Conservation (phyloP, 2,113 vertebrate species). For the Mugil cephalus region DNA sequence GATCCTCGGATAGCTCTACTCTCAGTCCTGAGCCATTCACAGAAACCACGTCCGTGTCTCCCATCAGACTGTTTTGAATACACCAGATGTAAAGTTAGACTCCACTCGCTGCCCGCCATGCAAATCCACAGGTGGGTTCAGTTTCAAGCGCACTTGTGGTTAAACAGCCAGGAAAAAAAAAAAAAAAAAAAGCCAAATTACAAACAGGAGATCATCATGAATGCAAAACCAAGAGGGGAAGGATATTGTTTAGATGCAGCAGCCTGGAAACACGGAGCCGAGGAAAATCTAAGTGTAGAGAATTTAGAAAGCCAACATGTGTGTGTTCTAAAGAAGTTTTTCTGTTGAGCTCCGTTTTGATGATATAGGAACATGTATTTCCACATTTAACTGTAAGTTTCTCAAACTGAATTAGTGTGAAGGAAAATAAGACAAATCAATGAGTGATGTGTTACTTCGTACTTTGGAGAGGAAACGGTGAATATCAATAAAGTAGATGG, state of each 20-base stretch:
- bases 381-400: too few species aligned
- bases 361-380: too few species aligned
- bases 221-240: slow-evolving; percentile 39
- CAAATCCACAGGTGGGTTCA: slow-evolving; percentile 67
- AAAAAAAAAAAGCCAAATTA: slow-evolving; percentile 52
- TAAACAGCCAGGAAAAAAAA: slow-evolving; percentile 41
- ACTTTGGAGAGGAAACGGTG: too few species aligned
- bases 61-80: slow-evolving; percentile 42
- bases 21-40: slow-evolving; percentile 19
- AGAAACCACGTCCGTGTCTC: slow-evolving; percentile 46
- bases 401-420: too few species aligned
- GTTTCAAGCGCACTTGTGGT: slow-evolving; percentile 54
- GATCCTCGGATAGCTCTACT: background rate
- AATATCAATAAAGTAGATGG: too few species aligned
- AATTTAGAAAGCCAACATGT: background rate
- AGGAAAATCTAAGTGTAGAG: slow-evolving; percentile 14
- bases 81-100: slow-evolving; percentile 44
- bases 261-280: slow-evolving; percentile 17
- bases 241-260: slow-evolving; percentile 50
- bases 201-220: slow-evolving; percentile 53
- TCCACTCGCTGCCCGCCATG: slow-evolving; percentile 42
- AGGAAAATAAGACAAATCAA: too few species aligned
- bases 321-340: too few species aligned
- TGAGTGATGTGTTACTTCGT: too few species aligned
- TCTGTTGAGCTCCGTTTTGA: too few species aligned